Evolutionary conservation across 2,888 invertebrate species (phyloP).

Genomic region (Pseudeuparius sepicola): DNA sequence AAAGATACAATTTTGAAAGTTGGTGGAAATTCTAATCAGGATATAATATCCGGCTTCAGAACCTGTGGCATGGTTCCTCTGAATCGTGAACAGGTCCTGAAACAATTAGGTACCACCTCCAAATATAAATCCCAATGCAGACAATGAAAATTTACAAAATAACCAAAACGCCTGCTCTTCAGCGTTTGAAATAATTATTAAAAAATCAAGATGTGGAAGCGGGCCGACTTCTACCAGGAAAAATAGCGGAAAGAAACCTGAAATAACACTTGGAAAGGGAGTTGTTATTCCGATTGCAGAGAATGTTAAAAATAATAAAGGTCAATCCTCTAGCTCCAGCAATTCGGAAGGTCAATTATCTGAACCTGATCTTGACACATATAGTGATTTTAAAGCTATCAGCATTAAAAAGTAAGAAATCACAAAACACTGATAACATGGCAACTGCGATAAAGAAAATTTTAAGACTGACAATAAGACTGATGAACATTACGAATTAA

Average conservation of each 20-base stretch:
- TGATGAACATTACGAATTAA: constrained; percentile 1
- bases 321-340: constrained; percentile 1
- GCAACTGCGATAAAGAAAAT: not conserved
- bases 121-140: constrained; percentile 1
- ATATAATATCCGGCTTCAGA: constrained; percentile 1
- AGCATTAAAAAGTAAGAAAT: not conserved
- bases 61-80: constrained; percentile 1
- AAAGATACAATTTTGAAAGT: constrained; percentile 2
- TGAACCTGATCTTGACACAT: constrained; percentile 1
- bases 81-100: constrained; percentile 2
- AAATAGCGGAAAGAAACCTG: not conserved
- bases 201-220: constrained; percentile 3
- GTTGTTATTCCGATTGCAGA: constrained; percentile 1
- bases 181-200: not conserved
- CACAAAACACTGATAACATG: constrained; percentile 1
- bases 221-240: constrained; percentile 3
- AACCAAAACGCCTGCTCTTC: constrained; percentile 1
- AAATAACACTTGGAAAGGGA: not conserved
- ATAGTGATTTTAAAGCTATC: constrained; percentile 2
- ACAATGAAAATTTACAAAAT: constrained; percentile 1
- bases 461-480: constrained; percentile 1
- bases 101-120: constrained; percentile 1
- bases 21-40: constrained; percentile 1
- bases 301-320: not conserved
- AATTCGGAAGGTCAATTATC: constrained; percentile 3